These are phyloP conservation scores for Gymnocheta viridis DNA, from an alignment of 2,888 invertebrate genomes.

Conservation along the genomic window DNA sequence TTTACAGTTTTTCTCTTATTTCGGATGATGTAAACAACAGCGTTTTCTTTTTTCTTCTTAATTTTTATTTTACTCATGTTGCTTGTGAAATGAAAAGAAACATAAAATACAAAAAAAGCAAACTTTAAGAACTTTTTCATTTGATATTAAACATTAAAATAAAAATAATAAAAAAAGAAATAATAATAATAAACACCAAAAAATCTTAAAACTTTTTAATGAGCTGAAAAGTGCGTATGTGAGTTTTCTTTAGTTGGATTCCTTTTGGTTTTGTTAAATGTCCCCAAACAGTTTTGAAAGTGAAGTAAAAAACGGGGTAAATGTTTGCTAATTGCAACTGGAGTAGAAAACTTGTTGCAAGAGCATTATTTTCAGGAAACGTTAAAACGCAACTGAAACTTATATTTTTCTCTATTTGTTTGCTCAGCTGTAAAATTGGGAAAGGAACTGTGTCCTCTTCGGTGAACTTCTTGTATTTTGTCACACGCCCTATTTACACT, in stretches of 20 bases:
- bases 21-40: constrained; percentile 65
- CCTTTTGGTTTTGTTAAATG: not conserved
- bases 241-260: constrained; percentile 45
- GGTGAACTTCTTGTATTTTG: too few species aligned
- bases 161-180: constrained; percentile 14
- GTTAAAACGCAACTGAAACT: constrained; percentile 37
- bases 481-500: too few species aligned
- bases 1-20: constrained; percentile 51
- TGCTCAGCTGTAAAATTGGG: not conserved
- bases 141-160: constrained; percentile 67
- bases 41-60: constrained; percentile 10
- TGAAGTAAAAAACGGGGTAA: not conserved
- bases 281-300: not conserved
- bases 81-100: constrained; percentile 38
- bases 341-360: constrained; percentile 24
- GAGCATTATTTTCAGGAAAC: constrained; percentile 22
- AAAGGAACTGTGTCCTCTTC: not conserved
- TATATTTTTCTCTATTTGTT: constrained; percentile 51
- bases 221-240: constrained; percentile 70
- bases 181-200: constrained; percentile 63
- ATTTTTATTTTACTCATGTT: constrained; percentile 40
- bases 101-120: not conserved
- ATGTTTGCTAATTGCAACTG: constrained; percentile 58
- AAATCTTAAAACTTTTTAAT: constrained; percentile 69
- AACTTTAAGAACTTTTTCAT: constrained; percentile 66